These are phyloP conservation scores for Cyphomyrus discorhynchus DNA, from an alignment of 2,113 vertebrate genomes.

Conservation along the genomic window DNA sequence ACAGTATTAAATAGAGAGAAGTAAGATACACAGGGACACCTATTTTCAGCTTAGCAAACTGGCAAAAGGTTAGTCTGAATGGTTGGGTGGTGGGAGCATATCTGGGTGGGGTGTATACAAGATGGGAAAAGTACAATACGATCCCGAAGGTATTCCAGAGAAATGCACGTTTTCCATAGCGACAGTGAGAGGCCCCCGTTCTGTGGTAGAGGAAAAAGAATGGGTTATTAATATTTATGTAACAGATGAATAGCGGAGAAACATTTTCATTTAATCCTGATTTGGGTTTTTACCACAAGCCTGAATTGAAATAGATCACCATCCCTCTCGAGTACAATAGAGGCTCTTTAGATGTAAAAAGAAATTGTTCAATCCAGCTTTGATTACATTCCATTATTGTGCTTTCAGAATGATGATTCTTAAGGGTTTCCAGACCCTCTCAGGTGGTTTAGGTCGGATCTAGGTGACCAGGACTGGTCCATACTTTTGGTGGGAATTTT, in stretches of 20 bases:
- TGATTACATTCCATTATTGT: conserved; percentile 1
- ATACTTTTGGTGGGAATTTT: neutral
- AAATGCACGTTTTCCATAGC: neutral
- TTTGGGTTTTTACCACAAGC: conserved; percentile 3
- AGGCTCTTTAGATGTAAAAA: conserved; percentile 8
- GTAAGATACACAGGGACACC: neutral
- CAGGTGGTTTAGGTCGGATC: neutral
- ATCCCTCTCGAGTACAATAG: conserved; percentile 15
- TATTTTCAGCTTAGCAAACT: neutral
- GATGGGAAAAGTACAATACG: neutral
- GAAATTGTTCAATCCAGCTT: neutral
- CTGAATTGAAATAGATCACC: conserved; percentile 12
- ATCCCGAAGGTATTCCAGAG: neutral
- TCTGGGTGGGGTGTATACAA: neutral
- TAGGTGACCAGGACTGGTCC: neutral
- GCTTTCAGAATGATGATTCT: neutral
- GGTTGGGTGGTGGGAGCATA: neutral
- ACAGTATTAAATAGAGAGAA: neutral
- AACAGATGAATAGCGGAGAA: conserved; percentile 1
- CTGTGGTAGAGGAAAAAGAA: neutral
- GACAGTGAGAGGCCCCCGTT: neutral
- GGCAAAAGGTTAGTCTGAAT: neutral
- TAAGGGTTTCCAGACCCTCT: neutral
- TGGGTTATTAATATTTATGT: conserved; percentile 17
- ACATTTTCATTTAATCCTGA: conserved; percentile 3